Evolutionary conservation across 2,113 vertebrate species (phyloP), one percentile per base, ranked within the genome.

Genomic region (Etheostoma spectabile): DNA sequence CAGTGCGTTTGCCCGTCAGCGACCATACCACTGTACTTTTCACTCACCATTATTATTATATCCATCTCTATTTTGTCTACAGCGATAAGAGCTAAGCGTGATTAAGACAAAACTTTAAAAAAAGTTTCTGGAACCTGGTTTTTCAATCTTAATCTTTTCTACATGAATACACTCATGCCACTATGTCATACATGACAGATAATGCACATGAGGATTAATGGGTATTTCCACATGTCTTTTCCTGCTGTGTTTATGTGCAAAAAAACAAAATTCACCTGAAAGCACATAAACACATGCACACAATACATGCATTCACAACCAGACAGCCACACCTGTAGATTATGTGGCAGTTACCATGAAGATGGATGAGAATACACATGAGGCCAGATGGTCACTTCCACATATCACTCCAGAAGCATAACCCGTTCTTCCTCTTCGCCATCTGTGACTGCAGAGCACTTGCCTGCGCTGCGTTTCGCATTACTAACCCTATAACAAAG

Each of bases 341-440:
- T 65, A 75, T 49, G 57, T 86, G 81, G 82, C 35, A 33, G 82
- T 90, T 84, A 67, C 87, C 86, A 87, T 82, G 74, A 91, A 89
- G 88, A 92, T 90, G 83, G 69, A 90, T 90, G 77, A 61, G 73
- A 75, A 85, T 80, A 79, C 75, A 84, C 75, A 72, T 59, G 75
- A 77, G 86, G 72, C 74, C 89, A 90, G 89, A 91, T 86, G 91
- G 88, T 86, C 87, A 87, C 82, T 81, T 92, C 88, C 87, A 80
- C 85, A 74, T 80, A 81, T 92, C 84, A 70, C 83, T 90, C 76
- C 70, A 84, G 87, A 84, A 82, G 56, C 63, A 6, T 81, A 81
- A 89, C 75, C 72, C 85, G 84, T 85, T 86, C 91, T 86, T 88
- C 69, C 81, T 85, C 77, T 84, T 82, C 77, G 85, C 76, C 84